Percentiles rank a stretch among this genome's conserved stretches.
Conservation (phyloP, 2,113 vertebrate species). For the Lipophrys pholis region DNA sequence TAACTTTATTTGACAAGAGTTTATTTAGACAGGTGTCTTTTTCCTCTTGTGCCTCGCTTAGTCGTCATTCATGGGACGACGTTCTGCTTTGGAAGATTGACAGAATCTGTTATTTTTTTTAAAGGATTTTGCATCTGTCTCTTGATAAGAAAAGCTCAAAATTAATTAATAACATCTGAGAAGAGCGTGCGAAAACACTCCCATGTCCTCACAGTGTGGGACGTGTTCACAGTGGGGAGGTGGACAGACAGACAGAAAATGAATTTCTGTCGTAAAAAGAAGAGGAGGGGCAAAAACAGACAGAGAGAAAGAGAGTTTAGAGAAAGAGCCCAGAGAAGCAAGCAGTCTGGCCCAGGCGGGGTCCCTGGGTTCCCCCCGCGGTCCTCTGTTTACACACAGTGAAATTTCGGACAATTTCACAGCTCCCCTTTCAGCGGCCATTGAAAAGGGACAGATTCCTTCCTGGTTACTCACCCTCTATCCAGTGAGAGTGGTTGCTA, state of each 20-base stretch:
- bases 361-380: constrained; percentile 46
- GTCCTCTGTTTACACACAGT: constrained; percentile 80
- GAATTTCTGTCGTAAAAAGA: constrained; percentile 68
- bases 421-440: constrained; percentile 80
- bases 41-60: constrained; percentile 12
- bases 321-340: constrained; percentile 63
- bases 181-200: constrained; percentile 61
- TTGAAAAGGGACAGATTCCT: constrained; percentile 85
- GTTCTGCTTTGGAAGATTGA: constrained; percentile 30
- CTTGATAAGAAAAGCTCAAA: constrained; percentile 58
- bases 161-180: constrained; percentile 69
- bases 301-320: constrained; percentile 35
- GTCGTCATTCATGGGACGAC: constrained; percentile 17
- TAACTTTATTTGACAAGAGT: neutral
- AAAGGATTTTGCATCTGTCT: constrained; percentile 61
- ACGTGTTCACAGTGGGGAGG: constrained; percentile 76
- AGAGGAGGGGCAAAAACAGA: constrained; percentile 47
- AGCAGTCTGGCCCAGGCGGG: constrained; percentile 60
- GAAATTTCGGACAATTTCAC: constrained; percentile 85
- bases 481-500: constrained; percentile 69
- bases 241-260: constrained; percentile 64
- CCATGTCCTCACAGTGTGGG: constrained; percentile 76
- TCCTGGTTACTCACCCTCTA: constrained; percentile 83
- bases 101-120: constrained; percentile 33
- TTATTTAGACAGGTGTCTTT: constrained; percentile 7